Base-by-base conservation (phyloP, 2,797 vertebrate species). In the Sebastolobus altivelis region DNA sequence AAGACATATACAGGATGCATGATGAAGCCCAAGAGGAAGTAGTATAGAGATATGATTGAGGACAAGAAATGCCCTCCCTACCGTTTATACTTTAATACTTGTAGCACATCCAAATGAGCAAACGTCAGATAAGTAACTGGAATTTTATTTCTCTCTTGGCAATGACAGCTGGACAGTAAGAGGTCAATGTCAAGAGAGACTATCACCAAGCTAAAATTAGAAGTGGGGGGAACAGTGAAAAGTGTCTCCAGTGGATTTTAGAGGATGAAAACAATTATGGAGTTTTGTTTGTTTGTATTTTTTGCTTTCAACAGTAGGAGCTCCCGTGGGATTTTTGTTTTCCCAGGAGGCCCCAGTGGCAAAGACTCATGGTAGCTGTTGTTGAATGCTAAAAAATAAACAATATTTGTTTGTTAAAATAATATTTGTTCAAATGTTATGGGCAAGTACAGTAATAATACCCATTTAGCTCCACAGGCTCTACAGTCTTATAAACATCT, bases 341-440 rank as follows among this genome's bases (percentile, higher is more conserved):
- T 40, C 65, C 65, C 12, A 11, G 11, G 16, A 14, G 16, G 22
- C 63, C 25, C 37, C 11, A 7, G 7, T 1, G n/a, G 27, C 46
- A 58, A 37, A 35, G 59, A 13, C 65, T 52, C n/a, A 6, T 11
- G 40, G 18, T 43, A 70, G 33, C 22, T 38, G 38, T 4, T 65
- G 35, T 16, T 65, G 31, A 54, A 38, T 54, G 22, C 12, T 38
- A n/a, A 58, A 35, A 16, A 12, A 25, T 54, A 22, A 20, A 56
- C 16, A 49, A 49, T 10, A 33, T 35, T 20, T 49, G n/a, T 72
- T 72, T 72, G 20, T 22, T 60, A 7, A 75, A 43, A 65, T 56
- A 11, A 29, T 55, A 13, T 54, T 31, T 27, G 60, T 29, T 54
- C 1, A 37, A 20, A n/a, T 73, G 6, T n/a, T 13, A 8, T 0